These are phyloP conservation scores for Dromiciops gliroides DNA, from an alignment of 2,113 vertebrate genomes.

Conservation along the genomic window DNA sequence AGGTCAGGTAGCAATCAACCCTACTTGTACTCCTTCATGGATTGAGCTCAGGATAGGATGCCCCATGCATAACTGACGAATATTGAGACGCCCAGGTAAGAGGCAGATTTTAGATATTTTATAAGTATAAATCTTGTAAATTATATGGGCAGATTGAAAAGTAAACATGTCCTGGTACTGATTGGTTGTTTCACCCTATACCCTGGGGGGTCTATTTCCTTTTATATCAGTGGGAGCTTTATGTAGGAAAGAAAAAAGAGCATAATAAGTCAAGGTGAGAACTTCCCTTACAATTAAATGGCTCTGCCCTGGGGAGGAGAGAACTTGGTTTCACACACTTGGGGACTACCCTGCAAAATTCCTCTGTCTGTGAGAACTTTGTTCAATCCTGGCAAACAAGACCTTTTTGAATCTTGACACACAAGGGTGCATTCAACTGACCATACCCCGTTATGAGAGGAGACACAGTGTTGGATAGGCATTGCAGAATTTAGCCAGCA, in stretches of 20 bases:
- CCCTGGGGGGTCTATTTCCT: conserved; percentile 70
- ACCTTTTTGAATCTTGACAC: conserved; percentile 72
- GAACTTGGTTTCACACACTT: conserved; percentile 64
- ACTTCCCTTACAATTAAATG: conserved; percentile 65
- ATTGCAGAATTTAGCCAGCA: conserved; percentile 58
- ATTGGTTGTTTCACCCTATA: conserved; percentile 66
- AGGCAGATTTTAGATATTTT: conserved; percentile 63
- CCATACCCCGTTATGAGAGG: conserved; percentile 63
- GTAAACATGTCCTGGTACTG: conserved; percentile 46
- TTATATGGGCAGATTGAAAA: conserved; percentile 67
- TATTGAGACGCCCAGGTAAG: conserved; percentile 55
- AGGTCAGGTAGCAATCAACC: neutral
- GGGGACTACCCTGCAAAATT: conserved; percentile 67
- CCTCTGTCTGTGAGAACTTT: conserved; percentile 75
- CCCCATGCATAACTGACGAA: conserved; percentile 41
- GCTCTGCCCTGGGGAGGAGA: conserved; percentile 48
- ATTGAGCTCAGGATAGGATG: conserved; percentile 50
- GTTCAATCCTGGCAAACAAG: conserved; percentile 74
- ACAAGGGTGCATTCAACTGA: conserved; percentile 76
- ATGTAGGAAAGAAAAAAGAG: neutral
- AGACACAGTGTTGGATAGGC: conserved; percentile 68
- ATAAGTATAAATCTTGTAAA: conserved; percentile 67
- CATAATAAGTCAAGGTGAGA: conserved; percentile 74
- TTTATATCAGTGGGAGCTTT: conserved; percentile 75
- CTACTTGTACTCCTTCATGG: conserved; percentile 20